phyloP scores from a whole-genome alignment of 2,888 invertebrate genomes.

The Stenodema calcarata region DNA sequence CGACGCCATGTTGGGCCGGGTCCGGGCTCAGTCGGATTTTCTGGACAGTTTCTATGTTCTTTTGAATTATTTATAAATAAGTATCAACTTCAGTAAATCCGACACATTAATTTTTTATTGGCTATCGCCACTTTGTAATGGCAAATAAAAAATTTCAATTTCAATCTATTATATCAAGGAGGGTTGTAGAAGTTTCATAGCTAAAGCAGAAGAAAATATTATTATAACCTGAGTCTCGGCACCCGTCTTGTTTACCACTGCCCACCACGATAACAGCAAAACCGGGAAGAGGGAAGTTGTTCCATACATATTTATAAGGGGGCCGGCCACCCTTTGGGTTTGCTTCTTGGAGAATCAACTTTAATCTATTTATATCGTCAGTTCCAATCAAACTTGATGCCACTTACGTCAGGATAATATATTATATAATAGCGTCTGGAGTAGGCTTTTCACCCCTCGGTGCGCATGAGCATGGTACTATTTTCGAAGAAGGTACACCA shows the following conservation, averaged over 20 bases:
- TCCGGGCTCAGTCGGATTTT: too few relatives aligned
- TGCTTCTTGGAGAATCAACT: constrained; percentile 7
- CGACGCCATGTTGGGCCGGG: too few relatives aligned
- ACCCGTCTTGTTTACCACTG: constrained; percentile 15
- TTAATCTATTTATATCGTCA: constrained; percentile 36
- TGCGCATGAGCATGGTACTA: too few relatives aligned
- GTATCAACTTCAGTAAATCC: too few relatives aligned
- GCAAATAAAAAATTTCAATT: too few relatives aligned
- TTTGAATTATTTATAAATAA: too few relatives aligned
- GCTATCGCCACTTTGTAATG: too few relatives aligned
- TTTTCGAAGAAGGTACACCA: too few relatives aligned
- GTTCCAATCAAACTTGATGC: constrained; percentile 37
- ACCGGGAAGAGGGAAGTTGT: not conserved
- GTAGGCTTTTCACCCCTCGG: not conserved
- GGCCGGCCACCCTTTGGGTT: not conserved
- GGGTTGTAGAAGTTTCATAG: not conserved
- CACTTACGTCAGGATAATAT: not conserved
- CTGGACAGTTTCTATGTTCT: too few relatives aligned
- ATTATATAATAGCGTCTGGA: not conserved
- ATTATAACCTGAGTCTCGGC: not conserved
- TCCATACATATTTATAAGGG: constrained; percentile 34
- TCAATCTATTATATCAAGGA: not conserved
- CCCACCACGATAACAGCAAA: constrained; percentile 7
- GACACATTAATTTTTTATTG: too few relatives aligned
- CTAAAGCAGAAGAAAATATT: not conserved